Evolutionary conservation across 2,888 invertebrate genomes (phyloP).

Genomic region (Xanthorhoe spadicearia): DNA sequence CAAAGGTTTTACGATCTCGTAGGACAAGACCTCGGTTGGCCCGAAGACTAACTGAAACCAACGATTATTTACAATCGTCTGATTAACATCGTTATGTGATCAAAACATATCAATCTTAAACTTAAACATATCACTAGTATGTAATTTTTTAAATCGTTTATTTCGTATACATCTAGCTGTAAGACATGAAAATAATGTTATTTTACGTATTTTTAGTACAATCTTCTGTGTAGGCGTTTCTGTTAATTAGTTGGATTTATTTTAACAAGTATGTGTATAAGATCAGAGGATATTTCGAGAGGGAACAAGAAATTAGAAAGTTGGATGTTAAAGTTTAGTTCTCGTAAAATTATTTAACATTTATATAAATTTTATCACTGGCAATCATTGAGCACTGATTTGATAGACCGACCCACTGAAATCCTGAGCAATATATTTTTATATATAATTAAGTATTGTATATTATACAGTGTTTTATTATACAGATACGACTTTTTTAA

Average conservation of each 20-base stretch:
- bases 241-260: slow-evolving; percentile 39
- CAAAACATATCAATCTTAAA: slow-evolving; percentile 63
- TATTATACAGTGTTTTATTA: slow-evolving; percentile 77
- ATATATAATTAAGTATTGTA: slow-evolving; percentile 80
- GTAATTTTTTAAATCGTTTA: slow-evolving; percentile 80
- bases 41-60: slow-evolving; percentile 87
- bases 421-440: slow-evolving; percentile 84
- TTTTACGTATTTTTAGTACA: slow-evolving; percentile 49
- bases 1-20: slow-evolving; percentile 96
- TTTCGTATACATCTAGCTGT: slow-evolving; percentile 79
- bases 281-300: slow-evolving; percentile 42
- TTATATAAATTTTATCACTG: slow-evolving; percentile 50
- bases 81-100: slow-evolving; percentile 67
- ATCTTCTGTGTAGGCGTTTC: slow-evolving; percentile 39
- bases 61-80: slow-evolving; percentile 31
- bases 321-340: slow-evolving; percentile 44
- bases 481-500: slow-evolving; percentile 74
- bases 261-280: slow-evolving; percentile 34
- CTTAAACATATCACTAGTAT: slow-evolving; percentile 74
- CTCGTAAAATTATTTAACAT: slow-evolving; percentile 41
- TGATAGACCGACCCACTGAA: slow-evolving; percentile 79
- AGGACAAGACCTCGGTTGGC: slow-evolving; percentile 97
- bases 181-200: slow-evolving; percentile 63
- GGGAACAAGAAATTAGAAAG: slow-evolving; percentile 47
- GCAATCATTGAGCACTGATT: slow-evolving; percentile 75